Conservation (phyloP, 2,113 vertebrate species). For the Tichodroma muraria region DNA sequence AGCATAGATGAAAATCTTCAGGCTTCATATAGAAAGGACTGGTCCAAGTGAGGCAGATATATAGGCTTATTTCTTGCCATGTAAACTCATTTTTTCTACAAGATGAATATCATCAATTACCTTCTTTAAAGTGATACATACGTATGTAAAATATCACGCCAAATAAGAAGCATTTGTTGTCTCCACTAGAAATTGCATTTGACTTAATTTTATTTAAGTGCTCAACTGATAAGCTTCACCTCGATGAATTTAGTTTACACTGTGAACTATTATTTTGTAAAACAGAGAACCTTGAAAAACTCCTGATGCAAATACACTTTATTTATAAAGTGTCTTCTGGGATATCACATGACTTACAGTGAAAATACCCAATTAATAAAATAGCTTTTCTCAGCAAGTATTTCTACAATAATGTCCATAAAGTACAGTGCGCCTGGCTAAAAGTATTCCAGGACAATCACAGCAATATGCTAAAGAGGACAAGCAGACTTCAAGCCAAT, state of each 20-base stretch:
- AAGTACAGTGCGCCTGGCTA: slow-evolving; percentile 1
- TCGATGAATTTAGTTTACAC: background rate
- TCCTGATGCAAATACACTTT: slow-evolving; percentile 54
- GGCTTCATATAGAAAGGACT: background rate
- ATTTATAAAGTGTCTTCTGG: slow-evolving; percentile 53
- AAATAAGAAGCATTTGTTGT: slow-evolving; percentile 39
- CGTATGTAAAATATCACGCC: slow-evolving; percentile 9
- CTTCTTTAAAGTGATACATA: slow-evolving; percentile 7
- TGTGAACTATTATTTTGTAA: slow-evolving; percentile 44
- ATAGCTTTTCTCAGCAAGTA: slow-evolving; percentile 55
- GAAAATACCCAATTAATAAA: slow-evolving; percentile 60
- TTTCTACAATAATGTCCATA: slow-evolving; percentile 42
- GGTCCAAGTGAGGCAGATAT: background rate
- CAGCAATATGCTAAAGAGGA: slow-evolving; percentile 35
- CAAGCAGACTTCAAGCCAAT: slow-evolving; percentile 39
- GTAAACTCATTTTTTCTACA: slow-evolving; percentile 12
- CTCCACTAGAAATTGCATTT: background rate
- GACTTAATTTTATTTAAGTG: slow-evolving; percentile 38
- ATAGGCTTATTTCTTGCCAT: background rate
- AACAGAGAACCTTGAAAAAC: slow-evolving; percentile 53
- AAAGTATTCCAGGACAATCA: slow-evolving; percentile 31
- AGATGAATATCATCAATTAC: slow-evolving; percentile 9
- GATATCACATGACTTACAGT: slow-evolving; percentile 51
- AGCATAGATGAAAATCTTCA: slow-evolving; percentile 5
- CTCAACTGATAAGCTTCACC: slow-evolving; percentile 12